These are phyloP conservation scores for Astropecten irregularis DNA, from an alignment of 53 echinoderm and acorn worm species.

Conservation along the genomic window DNA sequence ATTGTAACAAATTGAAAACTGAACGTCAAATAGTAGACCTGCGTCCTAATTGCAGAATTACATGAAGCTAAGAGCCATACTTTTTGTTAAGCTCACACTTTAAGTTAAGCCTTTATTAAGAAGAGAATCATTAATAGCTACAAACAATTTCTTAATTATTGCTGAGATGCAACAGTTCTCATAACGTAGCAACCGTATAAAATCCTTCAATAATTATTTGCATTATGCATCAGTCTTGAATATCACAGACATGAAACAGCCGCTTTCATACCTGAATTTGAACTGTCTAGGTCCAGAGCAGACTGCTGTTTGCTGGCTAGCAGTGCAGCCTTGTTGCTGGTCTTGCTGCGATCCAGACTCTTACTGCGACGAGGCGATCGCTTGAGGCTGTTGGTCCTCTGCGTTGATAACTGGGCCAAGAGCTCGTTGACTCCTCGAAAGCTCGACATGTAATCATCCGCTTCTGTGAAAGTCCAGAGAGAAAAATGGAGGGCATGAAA, in stretches of 20 bases:
- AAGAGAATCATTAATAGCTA: too few relatives aligned
- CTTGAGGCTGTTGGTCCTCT: conserved; percentile 52
- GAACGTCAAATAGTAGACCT: too few relatives aligned
- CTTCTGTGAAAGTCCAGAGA: conserved; percentile 46
- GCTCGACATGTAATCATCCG: conserved; percentile 82
- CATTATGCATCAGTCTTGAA: too few relatives aligned
- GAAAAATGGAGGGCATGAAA: not conserved
- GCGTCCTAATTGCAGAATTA: too few relatives aligned
- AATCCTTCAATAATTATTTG: too few relatives aligned
- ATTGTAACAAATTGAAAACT: too few relatives aligned
- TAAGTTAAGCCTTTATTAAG: too few relatives aligned
- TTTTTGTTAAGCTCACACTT: too few relatives aligned
- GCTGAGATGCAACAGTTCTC: too few relatives aligned
- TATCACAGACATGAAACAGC: not conserved
- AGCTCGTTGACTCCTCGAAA: conserved; percentile 82
- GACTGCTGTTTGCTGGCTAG: conserved; percentile 55
- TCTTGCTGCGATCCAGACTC: conserved; percentile 85
- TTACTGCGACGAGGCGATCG: conserved; percentile 70
- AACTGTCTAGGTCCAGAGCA: conserved; percentile 23
- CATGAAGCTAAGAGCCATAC: too few relatives aligned
- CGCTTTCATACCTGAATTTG: conserved; percentile 13
- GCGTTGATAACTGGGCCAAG: conserved; percentile 48
- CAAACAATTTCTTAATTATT: too few relatives aligned
- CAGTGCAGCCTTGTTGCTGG: conserved; percentile 80
- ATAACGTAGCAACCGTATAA: too few relatives aligned